These are phyloP conservation scores for Heliornis fulica DNA, from an alignment of 2,113 vertebrate genomes.

Conservation along the genomic window DNA sequence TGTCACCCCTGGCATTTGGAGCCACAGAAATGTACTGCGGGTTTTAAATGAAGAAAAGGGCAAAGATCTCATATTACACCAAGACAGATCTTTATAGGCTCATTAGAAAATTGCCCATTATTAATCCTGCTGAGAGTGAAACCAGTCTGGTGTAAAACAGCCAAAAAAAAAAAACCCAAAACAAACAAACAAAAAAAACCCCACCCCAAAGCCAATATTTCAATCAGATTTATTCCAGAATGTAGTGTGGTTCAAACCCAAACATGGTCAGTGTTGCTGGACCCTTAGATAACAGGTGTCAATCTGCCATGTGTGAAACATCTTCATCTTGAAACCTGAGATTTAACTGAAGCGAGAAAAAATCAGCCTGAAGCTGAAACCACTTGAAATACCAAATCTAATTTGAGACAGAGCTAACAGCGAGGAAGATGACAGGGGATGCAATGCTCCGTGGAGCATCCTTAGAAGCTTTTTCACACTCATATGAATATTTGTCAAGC, in stretches of 20 bases:
- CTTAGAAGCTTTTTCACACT: slow-evolving; percentile 23
- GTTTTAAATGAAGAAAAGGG: not conserved
- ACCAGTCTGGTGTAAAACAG: not conserved
- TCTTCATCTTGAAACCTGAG: not conserved
- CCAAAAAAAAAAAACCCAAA: not conserved
- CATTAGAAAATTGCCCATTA: not conserved
- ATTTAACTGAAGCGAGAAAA: not conserved
- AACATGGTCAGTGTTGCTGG: not conserved
- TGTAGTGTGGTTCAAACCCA: not conserved
- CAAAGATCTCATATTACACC: not conserved
- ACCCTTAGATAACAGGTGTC: not conserved
- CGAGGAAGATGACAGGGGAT: not conserved
- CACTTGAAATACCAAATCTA: not conserved
- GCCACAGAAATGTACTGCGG: not conserved
- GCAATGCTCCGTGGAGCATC: not conserved
- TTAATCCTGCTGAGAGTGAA: not conserved
- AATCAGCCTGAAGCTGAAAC: slow-evolving; percentile 2
- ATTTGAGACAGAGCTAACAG: not conserved
- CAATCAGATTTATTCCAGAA: not conserved
- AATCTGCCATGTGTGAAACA: not conserved
- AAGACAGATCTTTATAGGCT: not conserved
- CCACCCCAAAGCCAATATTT: not conserved
- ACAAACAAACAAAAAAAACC: not conserved
- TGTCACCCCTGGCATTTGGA: not conserved
- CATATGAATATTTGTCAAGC: not conserved